A percentile compares a stretch with the other conserved stretches of the same genome.
These are phyloP conservation scores for Dipodomys stephensi DNA, from an alignment of 2,113 vertebrate genomes.

Conservation along the genomic window DNA sequence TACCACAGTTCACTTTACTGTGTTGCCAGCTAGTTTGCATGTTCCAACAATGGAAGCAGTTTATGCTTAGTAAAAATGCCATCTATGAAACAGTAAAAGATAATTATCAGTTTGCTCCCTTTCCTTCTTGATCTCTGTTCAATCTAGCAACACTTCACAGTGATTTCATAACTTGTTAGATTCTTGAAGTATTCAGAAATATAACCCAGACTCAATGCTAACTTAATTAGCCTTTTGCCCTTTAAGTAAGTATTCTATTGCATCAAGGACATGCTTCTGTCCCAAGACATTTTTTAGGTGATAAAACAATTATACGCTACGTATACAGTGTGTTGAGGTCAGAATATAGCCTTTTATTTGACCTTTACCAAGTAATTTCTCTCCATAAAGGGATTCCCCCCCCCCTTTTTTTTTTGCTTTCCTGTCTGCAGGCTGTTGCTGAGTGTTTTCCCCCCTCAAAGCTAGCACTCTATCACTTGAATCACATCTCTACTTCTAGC, in stretches of 20 bases:
- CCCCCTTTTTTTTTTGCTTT: neutral
- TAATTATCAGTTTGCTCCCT: constrained; percentile 40
- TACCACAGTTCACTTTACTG: constrained; percentile 66
- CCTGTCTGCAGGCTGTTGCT: no score
- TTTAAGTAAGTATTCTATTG: constrained; percentile 24
- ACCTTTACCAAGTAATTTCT: constrained; percentile 11
- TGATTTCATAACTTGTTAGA: constrained; percentile 23
- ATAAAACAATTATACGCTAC: neutral
- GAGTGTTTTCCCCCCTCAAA: no score
- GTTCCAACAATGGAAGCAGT: constrained; percentile 74
- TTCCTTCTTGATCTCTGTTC: constrained; percentile 35
- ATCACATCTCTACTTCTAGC: no score
- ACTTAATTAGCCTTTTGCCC: neutral
- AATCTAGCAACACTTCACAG: neutral
- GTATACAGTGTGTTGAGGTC: neutral
- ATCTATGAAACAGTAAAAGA: constrained; percentile 62
- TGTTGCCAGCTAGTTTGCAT: constrained; percentile 76
- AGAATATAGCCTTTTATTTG: constrained; percentile 13
- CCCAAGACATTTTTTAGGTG: neutral
- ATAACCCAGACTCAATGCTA: neutral
- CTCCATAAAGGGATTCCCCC: neutral
- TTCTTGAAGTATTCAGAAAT: neutral
- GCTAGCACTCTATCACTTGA: no score
- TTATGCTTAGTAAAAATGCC: constrained; percentile 75
- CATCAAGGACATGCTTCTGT: neutral